Evolutionary conservation across 2,797 vertebrate species (phyloP), one percentile per base, ranked within the genome.

Genomic region (Staurois parvus): DNA sequence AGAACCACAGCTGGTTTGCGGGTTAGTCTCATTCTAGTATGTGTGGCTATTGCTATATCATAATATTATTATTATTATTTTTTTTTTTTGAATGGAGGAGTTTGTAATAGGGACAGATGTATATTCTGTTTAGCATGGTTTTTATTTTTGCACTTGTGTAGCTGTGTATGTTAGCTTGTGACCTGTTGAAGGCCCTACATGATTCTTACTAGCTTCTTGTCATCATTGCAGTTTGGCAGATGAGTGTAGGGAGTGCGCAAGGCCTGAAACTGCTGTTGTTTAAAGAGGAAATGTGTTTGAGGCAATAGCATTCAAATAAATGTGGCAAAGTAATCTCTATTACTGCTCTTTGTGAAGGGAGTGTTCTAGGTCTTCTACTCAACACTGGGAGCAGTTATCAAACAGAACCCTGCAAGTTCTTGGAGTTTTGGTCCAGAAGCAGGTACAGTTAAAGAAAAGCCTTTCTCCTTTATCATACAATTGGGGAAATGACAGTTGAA

Each of bases 151-250:
- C 17, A 34, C 10, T 21, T 45, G 4, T 81, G 48, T 21, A 68
- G 30, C 77, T 59, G 42, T 69, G 37, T 76, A 64, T 77, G 59
- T 86, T 77, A 66, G 34, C 59, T 48, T 30, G 48, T 82, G 72
- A 82, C 79, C 73, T 72, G 73, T 86, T 72, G 66, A 62, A 52
- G 79, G 59, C 37, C 19, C 68, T 66, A 86, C 84, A 86, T 48
- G 79, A 82, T 76, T 82, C 73, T 86, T 72, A 72, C 77, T 72
- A 77, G 64, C 73, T 21, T 29, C 32, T 64, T 28, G 64, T 56
- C 78, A 81, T 45, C 72, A 37, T 34, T 6, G 3, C 4, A 13
- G 29, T 86, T 72, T 86, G 84, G 77, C 79, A 86, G 66, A 73
- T 37, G 15, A 48, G 42, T 13, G 13, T 45, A 45, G 42, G 42